Conservation (phyloP, 2,888 invertebrate species). For the Polietes domitor region DNA sequence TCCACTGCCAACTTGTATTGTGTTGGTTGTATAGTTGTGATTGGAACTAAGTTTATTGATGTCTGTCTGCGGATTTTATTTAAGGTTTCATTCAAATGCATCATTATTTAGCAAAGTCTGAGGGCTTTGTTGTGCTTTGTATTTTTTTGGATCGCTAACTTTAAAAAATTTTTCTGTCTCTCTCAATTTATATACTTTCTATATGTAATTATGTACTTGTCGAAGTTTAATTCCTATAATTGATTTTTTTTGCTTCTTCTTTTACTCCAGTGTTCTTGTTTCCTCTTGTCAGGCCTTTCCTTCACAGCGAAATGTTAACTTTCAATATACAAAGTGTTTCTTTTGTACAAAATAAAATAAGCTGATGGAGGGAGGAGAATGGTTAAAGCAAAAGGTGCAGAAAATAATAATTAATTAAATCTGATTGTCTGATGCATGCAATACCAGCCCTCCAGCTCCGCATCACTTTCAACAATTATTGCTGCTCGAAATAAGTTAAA, state of each 20-base stretch:
- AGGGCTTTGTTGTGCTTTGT: too few species aligned
- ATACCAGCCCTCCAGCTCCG: not conserved
- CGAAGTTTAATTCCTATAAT: constrained; percentile 4
- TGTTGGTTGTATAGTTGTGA: too few species aligned
- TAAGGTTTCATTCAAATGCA: too few species aligned
- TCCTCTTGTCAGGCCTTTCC: not conserved
- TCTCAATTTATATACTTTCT: not conserved
- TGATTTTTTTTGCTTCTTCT: constrained; percentile 14
- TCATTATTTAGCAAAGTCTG: too few species aligned
- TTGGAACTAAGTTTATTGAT: too few species aligned
- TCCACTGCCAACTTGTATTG: too few species aligned
- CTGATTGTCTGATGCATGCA: constrained; percentile 24
- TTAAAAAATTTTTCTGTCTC: not conserved
- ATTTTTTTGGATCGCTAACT: constrained; percentile 2
- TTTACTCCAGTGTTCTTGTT: too few species aligned
- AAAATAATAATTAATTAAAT: constrained; percentile 39
- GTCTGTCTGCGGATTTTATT: too few species aligned
- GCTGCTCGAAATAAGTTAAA: constrained; percentile 13
- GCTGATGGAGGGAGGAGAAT: not conserved
- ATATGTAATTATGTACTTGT: constrained; percentile 23
- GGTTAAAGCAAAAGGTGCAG: too few species aligned
- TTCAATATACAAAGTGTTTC: not conserved
- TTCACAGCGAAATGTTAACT: not conserved
- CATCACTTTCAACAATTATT: too few species aligned
- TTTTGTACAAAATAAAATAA: too few species aligned